phyloP scores from a whole-genome alignment of 1,140 invertebrate genomes.

The Trichonephila clavipes region DNA sequence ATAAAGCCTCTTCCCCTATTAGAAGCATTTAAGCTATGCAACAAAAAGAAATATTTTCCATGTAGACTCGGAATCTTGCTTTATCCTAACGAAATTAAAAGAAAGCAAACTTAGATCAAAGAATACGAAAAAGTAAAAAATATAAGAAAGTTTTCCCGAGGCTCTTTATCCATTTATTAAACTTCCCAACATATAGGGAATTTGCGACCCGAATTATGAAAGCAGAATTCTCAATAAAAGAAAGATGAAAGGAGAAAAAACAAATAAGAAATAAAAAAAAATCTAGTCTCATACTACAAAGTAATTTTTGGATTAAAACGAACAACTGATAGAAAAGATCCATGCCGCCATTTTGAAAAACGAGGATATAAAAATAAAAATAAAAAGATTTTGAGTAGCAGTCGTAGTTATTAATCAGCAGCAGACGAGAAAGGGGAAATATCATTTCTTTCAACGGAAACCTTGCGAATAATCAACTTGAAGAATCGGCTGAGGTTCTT shows the following conservation, averaged over 20 bases:
- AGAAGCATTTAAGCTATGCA: neutral
- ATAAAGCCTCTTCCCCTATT: too few relatives aligned
- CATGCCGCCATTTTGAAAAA: slow-evolving; percentile 24
- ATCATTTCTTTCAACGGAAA: slow-evolving; percentile 18
- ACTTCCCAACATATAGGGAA: slow-evolving; percentile 39
- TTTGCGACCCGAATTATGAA: slow-evolving; percentile 52
- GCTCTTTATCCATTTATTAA: slow-evolving; percentile 51
- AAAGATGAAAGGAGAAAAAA: neutral
- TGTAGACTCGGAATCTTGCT: neutral
- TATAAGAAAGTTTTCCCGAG: neutral
- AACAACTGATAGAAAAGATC: slow-evolving; percentile 43
- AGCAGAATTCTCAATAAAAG: slow-evolving; percentile 51
- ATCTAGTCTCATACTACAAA: neutral
- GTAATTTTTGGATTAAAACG: slow-evolving; percentile 55
- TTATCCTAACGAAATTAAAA: slow-evolving; percentile 46
- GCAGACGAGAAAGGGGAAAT: neutral
- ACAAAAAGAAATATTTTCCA: neutral
- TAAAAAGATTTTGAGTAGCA: neutral
- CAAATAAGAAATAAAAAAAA: neutral
- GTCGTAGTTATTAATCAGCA: slow-evolving; percentile 35
- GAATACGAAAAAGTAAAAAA: neutral
- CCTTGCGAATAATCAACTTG: slow-evolving; percentile 32
- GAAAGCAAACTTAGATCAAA: neutral
- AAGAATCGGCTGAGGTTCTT: neutral
- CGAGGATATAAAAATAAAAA: slow-evolving; percentile 38